Base-by-base conservation (phyloP, 2,888 invertebrate species). In the Sphaeridia pumilis region DNA sequence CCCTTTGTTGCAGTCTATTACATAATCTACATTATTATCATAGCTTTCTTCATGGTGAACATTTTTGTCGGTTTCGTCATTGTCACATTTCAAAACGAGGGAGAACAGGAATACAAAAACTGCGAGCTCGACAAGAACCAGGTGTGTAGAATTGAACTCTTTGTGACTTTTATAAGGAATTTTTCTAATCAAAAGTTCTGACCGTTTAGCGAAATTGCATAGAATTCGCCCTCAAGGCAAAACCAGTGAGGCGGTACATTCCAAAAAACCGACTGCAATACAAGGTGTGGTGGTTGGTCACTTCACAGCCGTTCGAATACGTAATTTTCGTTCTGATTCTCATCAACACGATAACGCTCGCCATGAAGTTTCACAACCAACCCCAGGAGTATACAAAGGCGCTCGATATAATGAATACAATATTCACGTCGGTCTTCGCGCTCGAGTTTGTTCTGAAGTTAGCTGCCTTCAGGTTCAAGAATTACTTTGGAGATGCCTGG, bases 41-140 rank as follows among this genome's bases (percentile, higher is more conserved):
- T 98, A 71, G 98, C 97, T 69, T 99, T 98, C 81, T 98, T 99
- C 79, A 98, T 99, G 98, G 92, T 99, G 67, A 99, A 98, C 77
- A 98, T 99, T 76, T 99, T 98, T 79, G 98, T 99, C 70, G 98
- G 98, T 86, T 98, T 98, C 79, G 97, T 98, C 76, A 98, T 98
- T 76, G 97, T 98, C 71, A 98, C 95, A 70, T 97, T 98, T 76
- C 95, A 98, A 77, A 95, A 89, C 71, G 97, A 98, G 74, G 97
- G 97, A 69, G 97, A 98, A 74, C 93, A 95, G 71, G 97, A 98
- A 72, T 98, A 97, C 74, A 94, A 94, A 74, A 94, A 97, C 71
- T 97, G 95, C 76, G 97, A 97, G 71, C 78, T 98, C 67, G 95
- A 98, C 72, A 98, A 98, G 74, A 98, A 98, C 74, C 97, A 97